Evolutionary conservation across 1,140 invertebrate genomes (phyloP), one percentile per base, ranked within the genome.

Genomic region (Orius insidiosus): DNA sequence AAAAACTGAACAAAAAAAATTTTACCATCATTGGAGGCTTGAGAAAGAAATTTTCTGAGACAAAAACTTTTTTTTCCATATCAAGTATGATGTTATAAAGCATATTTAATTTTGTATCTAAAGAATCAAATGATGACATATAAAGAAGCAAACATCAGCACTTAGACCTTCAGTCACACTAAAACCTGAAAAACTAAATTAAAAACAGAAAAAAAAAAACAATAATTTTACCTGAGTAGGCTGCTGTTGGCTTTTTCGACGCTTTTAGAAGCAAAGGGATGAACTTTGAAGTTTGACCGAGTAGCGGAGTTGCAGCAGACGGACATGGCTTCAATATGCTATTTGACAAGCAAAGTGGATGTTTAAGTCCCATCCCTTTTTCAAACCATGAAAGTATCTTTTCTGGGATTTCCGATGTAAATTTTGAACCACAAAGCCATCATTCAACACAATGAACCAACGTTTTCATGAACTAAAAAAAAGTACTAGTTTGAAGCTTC

Each of bases 391-490:
- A 74, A 1, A 84, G 63, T 8, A 92, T 62, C 49, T 71, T 71
- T 40, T 74, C 71, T 1, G 85, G 81, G 24, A 85, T 64, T 48
- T 72, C 64, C n/a, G 65, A 69, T 1, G 58, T 63, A 51, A 85
- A 76, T 56, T 78, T 79, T 4, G 61, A 55, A 74, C 90, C 90
- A 94, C 6, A 78, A 56, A 7, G 74, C 68, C 60, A 93, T 71
- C 71, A 81, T 80, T 85, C 75, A 5, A 94, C 64, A 3, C 81
- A 76, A 54, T 78, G 75, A 49, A 84, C 74, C 16, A 94, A 61
- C 2, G 86, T 90, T 54, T 86, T 87, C 92, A 62, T 95, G 88
- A 33, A 85, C 81, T 72, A 56, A 15, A 62, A 60, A 46, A 48
- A 51, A 48, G 44, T n/a, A n/a, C n/a, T n/a, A n/a, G n/a, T n/a